Base-by-base conservation (phyloP, 35 echinoderm and acorn worm species). In the Ptychodera flava region DNA sequence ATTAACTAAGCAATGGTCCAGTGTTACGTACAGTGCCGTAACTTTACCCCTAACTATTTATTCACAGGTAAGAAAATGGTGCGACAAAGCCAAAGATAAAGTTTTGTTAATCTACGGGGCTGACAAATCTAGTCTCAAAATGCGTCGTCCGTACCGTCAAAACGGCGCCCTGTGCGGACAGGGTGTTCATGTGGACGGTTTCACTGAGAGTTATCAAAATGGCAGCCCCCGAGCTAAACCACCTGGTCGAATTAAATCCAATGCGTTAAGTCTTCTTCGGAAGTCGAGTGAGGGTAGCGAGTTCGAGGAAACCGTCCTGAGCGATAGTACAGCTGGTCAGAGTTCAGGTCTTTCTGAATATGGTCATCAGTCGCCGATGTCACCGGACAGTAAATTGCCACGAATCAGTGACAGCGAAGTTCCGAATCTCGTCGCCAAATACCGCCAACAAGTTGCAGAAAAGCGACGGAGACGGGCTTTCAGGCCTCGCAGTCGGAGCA, bases 1-100 rank as follows among this genome's bases (percentile, higher is more conserved):
- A 0, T 89, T 98, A 33, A 94, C 95, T 16, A 98, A 98, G 78
- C 95, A 98, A 78, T 98, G 95, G 95, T 89, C 95, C n/a, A 98
- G 92, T 87, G 92, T 98, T 27, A 92, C 93, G 81, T 98, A 92
- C 52, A 94, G 84, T 78, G 92, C 92, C 33, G 32, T 98, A 31
- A 94, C 84, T 32, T 52, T 98, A 30, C 95, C 95, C 0, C 79
- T 98, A 14, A 88, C 90, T 29, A 90, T 98, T 32, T 98, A 94
- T 81, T 90, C 90, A 29, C 84, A 92, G 38, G 79, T 98, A 6
- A 84, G 95, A 33, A 94, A 94, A 37, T 98, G 95, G 95, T 94
- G 92, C 31, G 95, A 98, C 75, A 85, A 85, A 35, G 95, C 95
- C 0, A 98, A 94, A 78, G 95, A 98, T 1, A 91, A 88, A 78